These are phyloP conservation scores for Pterostichus niger DNA, from an alignment of 2,888 invertebrate species.

Conservation along the genomic window DNA sequence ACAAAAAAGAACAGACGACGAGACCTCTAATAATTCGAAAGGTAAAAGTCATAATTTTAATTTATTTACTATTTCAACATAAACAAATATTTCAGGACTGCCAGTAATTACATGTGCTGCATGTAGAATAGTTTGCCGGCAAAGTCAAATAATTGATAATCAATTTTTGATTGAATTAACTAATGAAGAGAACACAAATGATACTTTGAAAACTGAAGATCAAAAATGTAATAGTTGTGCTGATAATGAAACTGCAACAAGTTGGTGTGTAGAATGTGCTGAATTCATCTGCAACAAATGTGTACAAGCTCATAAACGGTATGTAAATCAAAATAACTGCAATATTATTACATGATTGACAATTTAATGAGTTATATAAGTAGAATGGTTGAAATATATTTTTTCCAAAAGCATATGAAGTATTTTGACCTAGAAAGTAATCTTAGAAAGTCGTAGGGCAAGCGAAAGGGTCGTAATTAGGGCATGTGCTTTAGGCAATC, in stretches of 20 bases:
- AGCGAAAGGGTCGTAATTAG: not conserved
- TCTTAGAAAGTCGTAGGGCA: not conserved
- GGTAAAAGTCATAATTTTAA: slow-evolving; percentile 62
- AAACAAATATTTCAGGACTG: slow-evolving; percentile 69
- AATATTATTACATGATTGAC: too few species aligned
- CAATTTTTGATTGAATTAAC: slow-evolving; percentile 87
- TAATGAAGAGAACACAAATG: slow-evolving; percentile 78
- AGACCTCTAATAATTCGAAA: slow-evolving; percentile 73
- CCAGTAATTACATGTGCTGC: slow-evolving; percentile 82
- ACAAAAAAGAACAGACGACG: slow-evolving; percentile 75
- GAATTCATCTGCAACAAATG: slow-evolving; percentile 96
- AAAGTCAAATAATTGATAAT: slow-evolving; percentile 89
- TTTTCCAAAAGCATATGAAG: not conserved
- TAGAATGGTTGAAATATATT: too few species aligned
- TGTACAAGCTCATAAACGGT: slow-evolving; percentile 93
- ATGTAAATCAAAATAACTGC: slow-evolving; percentile 25
- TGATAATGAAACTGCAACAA: slow-evolving; percentile 89
- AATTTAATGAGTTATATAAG: too few species aligned
- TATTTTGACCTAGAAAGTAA: not conserved
- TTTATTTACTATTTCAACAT: too few species aligned
- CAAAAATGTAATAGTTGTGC: slow-evolving; percentile 92
- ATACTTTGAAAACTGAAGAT: slow-evolving; percentile 75
- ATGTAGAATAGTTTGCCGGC: slow-evolving; percentile 87
- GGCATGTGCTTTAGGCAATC: not conserved
- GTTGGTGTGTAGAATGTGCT: slow-evolving; percentile 94